A percentile compares a stretch with the other conserved stretches of the same genome.
Evolutionary conservation across 2,113 vertebrate genomes (phyloP).

Genomic region (Oncorhynchus nerka): DNA sequence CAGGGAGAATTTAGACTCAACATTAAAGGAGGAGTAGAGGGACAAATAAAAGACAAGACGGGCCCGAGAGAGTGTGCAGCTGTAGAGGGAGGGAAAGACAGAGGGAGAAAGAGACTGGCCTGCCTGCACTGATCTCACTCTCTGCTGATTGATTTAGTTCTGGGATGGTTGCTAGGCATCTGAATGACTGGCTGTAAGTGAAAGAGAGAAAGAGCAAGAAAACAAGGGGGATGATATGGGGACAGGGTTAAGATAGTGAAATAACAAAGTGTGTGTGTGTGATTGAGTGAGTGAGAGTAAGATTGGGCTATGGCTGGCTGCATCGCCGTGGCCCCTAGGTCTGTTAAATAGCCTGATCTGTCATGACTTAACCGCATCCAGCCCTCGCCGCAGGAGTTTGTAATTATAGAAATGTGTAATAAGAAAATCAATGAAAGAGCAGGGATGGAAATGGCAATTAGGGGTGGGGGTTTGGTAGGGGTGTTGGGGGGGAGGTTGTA

Average conservation of each 20-base stretch:
- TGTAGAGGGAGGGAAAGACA: not conserved
- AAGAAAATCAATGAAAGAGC: conserved; percentile 44
- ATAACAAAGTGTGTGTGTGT: conserved; percentile 10
- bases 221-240: not conserved
- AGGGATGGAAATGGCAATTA: conserved; percentile 25
- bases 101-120: not conserved
- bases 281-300: conserved; percentile 1
- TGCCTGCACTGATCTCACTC: not conserved
- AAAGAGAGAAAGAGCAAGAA: not conserved
- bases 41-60: too few relatives aligned
- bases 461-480: not conserved
- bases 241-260: conserved; percentile 3
- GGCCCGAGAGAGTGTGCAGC: too few relatives aligned
- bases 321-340: not conserved
- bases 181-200: not conserved
- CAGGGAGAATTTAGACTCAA: conserved; percentile 18
- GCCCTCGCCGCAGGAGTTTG: conserved; percentile 11
- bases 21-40: conserved; percentile 33
- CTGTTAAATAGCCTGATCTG: not conserved
- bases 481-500: too few relatives aligned
- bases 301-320: not conserved
- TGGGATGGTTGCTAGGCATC: conserved; percentile 1
- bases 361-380: not conserved
- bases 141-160: not conserved
- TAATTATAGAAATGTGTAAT: conserved; percentile 48